Conservation (phyloP, 2,888 invertebrate species). For the Eulithis testata region DNA sequence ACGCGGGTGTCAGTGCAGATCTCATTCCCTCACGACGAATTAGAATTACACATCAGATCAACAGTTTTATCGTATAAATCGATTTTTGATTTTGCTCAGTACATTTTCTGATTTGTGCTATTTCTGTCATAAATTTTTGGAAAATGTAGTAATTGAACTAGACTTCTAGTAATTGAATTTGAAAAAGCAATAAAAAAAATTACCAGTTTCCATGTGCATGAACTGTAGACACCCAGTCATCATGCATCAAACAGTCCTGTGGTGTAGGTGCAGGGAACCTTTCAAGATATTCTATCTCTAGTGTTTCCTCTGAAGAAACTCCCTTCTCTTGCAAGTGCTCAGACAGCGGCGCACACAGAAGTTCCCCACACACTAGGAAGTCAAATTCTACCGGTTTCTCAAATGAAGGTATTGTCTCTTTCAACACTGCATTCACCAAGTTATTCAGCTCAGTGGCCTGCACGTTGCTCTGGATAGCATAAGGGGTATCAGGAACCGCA, state of each 20-base stretch:
- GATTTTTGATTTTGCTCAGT: too few species aligned
- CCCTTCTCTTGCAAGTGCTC: constrained; percentile 91
- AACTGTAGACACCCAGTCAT: constrained; percentile 98
- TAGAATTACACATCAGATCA: too few species aligned
- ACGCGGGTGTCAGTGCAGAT: too few species aligned
- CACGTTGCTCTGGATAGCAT: constrained; percentile 91
- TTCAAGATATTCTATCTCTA: constrained; percentile 96
- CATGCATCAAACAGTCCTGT: constrained; percentile 95
- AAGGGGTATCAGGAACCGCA: constrained; percentile 93
- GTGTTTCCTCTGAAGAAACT: constrained; percentile 91
- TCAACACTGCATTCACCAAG: constrained; percentile 91
- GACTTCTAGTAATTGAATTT: neutral
- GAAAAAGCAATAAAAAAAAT: too few species aligned
- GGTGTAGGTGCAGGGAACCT: constrained; percentile 96
- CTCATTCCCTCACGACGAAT: too few species aligned
- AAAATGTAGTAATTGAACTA: too few species aligned
- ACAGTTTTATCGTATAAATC: too few species aligned
- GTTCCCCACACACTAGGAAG: constrained; percentile 93
- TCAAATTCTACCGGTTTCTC: constrained; percentile 90
- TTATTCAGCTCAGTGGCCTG: constrained; percentile 89
- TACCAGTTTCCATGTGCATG: constrained; percentile 89
- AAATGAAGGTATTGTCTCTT: constrained; percentile 75
- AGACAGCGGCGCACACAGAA: constrained; percentile 88
- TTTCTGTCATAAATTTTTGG: neutral
- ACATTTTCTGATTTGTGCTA: too few species aligned